A percentile compares a stretch with the other conserved stretches of the same genome.
These are phyloP conservation scores for Clytia hemisphaerica DNA, from an alignment of 30 jellyfish, hydroid and myxozoan genomes.

Conservation along the genomic window DNA sequence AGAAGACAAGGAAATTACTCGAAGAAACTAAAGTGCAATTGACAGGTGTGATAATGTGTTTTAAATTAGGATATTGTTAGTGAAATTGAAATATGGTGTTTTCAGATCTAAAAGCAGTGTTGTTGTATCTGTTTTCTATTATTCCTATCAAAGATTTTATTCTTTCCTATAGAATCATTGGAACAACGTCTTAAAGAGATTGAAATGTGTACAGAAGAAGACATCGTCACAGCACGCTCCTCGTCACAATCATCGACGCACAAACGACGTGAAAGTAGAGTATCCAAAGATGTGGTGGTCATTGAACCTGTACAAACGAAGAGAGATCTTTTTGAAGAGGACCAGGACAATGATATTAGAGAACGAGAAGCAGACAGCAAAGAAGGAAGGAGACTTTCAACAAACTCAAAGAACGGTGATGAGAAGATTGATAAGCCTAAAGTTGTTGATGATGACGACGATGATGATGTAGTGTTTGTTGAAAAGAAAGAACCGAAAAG, in stretches of 20 bases:
- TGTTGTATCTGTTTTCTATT: background rate
- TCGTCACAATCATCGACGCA: conserved; percentile 19
- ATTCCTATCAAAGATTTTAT: background rate
- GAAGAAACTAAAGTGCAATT: conserved; percentile 53
- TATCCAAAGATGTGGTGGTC: conserved; percentile 15
- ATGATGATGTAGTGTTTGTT: background rate
- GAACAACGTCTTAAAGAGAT: conserved; percentile 52
- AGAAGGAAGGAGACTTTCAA: background rate
- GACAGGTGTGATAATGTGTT: conserved; percentile 34
- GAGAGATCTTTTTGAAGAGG: conserved; percentile 66
- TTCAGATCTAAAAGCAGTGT: too few relatives aligned
- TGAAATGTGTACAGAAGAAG: conserved; percentile 55
- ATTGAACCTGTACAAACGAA: conserved; percentile 42
- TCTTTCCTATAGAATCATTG: conserved; percentile 39
- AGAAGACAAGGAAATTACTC: conserved; percentile 43
- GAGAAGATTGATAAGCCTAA: too few relatives aligned
- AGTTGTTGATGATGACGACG: conserved; percentile 9
- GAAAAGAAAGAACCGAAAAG: background rate
- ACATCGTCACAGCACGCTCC: background rate
- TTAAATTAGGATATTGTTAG: background rate
- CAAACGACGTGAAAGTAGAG: conserved; percentile 34
- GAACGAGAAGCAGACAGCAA: conserved; percentile 13
- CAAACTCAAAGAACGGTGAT: too few relatives aligned
- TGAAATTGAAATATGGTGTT: too few relatives aligned
- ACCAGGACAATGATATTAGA: conserved; percentile 42